Base-by-base conservation (phyloP, 53 echinoderm and acorn worm species). In the Henricia sp. region DNA sequence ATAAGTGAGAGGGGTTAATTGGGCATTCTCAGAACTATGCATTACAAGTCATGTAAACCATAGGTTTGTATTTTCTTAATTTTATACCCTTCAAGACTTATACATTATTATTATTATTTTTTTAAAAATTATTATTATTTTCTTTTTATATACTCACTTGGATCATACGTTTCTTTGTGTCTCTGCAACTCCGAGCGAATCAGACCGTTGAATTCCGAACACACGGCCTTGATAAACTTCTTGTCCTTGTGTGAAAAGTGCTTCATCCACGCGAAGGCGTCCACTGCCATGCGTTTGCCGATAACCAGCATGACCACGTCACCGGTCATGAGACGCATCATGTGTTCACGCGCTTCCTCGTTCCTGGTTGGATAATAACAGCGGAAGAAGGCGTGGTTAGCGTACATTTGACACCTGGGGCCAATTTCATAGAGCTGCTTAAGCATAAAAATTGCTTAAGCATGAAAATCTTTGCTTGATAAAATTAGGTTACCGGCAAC, bases 271-370 rank as follows among this genome's bases (percentile, higher is more conserved):
- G 63, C 16, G 34, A 80, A 80, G 20, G 24, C 80, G 36, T 80
- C 80, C 14, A 80, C 80, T 8, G 80, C 80, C 80, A 80, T 64
- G 33, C 80, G 63, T 37, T 80, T 80, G 63, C 80, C 80, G 35
- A 80, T 80, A 32, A 80, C 80, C 63, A 80, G 63, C 80, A 63
- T 80, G 43, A 42, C 35, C 16, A 80, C 65, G 33, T 80, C 80
- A 9, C 80, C 80, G 11, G 43, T 19, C 6, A 80, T 46, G 44
- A 80, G 33, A 16, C 63, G 62, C 80, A 80, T 48, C 64, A 80
- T 80, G 44, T 63, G 10, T 64, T 80, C 80, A 35, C 64, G 80
- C 5, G 64, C 50, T 17, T 44, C 64, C 4, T 80, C 64, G 46
- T 80, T 63, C 35, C 80, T 80, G 80, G 42, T 77, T 59, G 77